Base-by-base conservation (phyloP, 1,140 invertebrate species). In the Aethina tumida region DNA sequence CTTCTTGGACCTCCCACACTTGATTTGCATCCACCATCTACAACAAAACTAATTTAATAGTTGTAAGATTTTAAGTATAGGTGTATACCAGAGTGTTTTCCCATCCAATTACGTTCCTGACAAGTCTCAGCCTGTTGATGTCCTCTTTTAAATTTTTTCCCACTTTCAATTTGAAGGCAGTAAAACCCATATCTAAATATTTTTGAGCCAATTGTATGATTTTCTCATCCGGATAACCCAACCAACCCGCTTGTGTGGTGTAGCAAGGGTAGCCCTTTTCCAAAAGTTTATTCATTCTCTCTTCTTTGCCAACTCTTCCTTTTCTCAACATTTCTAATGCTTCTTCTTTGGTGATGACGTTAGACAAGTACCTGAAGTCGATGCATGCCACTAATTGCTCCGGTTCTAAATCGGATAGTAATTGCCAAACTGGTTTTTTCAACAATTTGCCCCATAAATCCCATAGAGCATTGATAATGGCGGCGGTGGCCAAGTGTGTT, bases 1-100 rank as follows among this genome's bases (percentile, higher is more conserved):
- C 81, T 60, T 89, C 72, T 13, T 75, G 54, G 2, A 93, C 82
- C 43, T 86, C 84, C 90, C 90, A 95, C 4, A 77, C 70, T 72
- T 95, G 91, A 63, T 95, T 95, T 0, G 89, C 88, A 62, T 95
- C 91, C 2, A 92, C 71, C 84, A 93, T 89, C 68, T 84, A 29
- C 3, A 29, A 36, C 6, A 30, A 30, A 8, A 30, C 13, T 30
- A 30, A 30, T 8, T 17, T 14, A 31, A 31, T 31, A 31, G n/a
- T n/a, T n/a, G n/a, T n/a, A n/a, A n/a, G n/a, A n/a, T n/a, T n/a
- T n/a, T n/a, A n/a, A n/a, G n/a, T n/a, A n/a, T n/a, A n/a, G n/a
- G n/a, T n/a, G 41, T 56, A 67, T 66, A 85, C 81, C 69, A 86
- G 64, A 37, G 69, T 66, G 28, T 77, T 81, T 8, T 87, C 67